These are phyloP conservation scores for Pseudopodoces humilis DNA, from an alignment of 2,113 vertebrate species.

Conservation along the genomic window DNA sequence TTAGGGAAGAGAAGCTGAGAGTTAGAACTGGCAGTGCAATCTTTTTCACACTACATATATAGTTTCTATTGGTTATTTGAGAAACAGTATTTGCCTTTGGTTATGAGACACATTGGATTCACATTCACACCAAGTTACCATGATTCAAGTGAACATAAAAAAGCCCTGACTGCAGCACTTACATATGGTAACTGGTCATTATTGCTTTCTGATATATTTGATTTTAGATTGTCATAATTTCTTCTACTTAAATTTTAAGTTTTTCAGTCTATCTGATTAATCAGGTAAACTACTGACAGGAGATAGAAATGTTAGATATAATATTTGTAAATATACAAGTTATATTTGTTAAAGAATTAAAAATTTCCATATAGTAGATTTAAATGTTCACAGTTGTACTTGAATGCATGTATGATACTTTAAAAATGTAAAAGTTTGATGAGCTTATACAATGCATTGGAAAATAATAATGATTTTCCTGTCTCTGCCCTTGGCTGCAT, in stretches of 20 bases:
- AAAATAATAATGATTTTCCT: background rate
- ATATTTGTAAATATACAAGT: background rate
- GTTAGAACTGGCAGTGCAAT: background rate
- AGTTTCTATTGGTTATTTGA: background rate
- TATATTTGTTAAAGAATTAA: background rate
- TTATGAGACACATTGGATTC: background rate
- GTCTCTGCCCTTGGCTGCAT: background rate
- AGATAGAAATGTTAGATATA: background rate
- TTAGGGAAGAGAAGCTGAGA: background rate
- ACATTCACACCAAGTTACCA: background rate
- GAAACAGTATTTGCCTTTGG: background rate
- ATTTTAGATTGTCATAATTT: background rate
- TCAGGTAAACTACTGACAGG: background rate
- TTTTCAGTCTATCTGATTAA: background rate
- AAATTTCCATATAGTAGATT: background rate
- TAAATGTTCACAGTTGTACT: background rate
- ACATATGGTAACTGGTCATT: background rate
- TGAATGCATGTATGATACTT: background rate
- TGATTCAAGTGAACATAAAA: background rate
- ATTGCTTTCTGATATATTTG: background rate
- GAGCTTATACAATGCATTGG: background rate
- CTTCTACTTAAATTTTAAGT: background rate
- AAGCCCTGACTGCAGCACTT: background rate
- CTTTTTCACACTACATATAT: background rate
- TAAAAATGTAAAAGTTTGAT: background rate